phyloP scores from a whole-genome alignment of 2,797 vertebrate genomes.

The Pagetopsis macropterus region DNA sequence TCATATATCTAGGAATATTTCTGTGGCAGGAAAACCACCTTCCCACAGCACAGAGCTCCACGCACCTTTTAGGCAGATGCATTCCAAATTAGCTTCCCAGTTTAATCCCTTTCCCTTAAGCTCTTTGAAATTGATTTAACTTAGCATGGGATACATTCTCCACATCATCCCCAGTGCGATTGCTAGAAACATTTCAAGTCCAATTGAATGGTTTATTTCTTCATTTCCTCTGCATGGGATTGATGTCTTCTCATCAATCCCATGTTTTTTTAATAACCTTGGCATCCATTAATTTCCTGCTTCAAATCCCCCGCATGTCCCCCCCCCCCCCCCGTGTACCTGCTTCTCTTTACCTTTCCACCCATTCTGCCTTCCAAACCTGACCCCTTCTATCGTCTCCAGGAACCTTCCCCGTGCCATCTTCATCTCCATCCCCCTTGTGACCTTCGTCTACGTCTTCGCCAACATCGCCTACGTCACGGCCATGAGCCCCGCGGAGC shows the following conservation, averaged over 20 bases:
- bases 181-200: slow-evolving; percentile 6
- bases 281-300: slow-evolving; percentile 55
- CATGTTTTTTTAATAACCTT: slow-evolving; percentile 26
- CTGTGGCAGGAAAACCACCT: neutral
- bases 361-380: neutral
- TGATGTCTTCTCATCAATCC: neutral
- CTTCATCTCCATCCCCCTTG: slow-evolving; percentile 95
- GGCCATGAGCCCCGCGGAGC: slow-evolving; percentile 94
- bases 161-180: neutral
- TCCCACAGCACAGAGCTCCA: slow-evolving; percentile 5
- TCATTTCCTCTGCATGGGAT: slow-evolving; percentile 32
- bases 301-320: neutral
- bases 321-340: too few relatives aligned
- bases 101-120: slow-evolving; percentile 42
- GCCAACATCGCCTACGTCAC: slow-evolving; percentile 96
- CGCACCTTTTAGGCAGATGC: slow-evolving; percentile 37
- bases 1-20: neutral
- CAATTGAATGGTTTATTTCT: slow-evolving; percentile 28
- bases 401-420: slow-evolving; percentile 96
- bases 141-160: slow-evolving; percentile 8
- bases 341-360: neutral
- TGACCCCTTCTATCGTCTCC: slow-evolving; percentile 16
- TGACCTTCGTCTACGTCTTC: slow-evolving; percentile 95
- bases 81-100: slow-evolving; percentile 34
- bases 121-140: slow-evolving; percentile 37